A percentile compares a stretch with the other conserved stretches of the same genome.
Conservation (phyloP, 2,113 vertebrate genomes). For the Pampusana beccarii region DNA sequence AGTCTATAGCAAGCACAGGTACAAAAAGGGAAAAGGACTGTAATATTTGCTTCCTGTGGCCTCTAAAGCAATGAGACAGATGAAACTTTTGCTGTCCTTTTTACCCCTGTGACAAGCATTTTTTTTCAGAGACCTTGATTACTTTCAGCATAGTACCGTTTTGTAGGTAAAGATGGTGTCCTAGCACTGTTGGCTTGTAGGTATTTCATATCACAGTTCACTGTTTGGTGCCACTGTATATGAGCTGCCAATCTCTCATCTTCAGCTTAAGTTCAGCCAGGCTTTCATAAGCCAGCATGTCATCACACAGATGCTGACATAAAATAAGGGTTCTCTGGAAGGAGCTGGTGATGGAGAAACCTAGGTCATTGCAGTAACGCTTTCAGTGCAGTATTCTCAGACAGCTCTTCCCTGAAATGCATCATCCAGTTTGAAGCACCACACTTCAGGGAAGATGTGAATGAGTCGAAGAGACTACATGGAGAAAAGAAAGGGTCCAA, state of each 20-base stretch:
- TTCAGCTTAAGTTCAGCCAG: neutral
- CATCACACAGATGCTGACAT: neutral
- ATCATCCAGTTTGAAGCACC: neutral
- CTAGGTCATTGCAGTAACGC: neutral
- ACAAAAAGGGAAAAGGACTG: neutral
- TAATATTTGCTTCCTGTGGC: neutral
- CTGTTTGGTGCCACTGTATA: neutral
- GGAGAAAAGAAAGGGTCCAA: neutral
- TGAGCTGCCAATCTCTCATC: neutral
- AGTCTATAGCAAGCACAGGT: neutral
- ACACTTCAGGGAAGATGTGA: neutral
- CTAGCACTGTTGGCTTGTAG: neutral
- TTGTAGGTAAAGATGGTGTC: neutral
- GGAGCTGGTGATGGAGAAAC: neutral
- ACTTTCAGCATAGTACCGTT: fast-evolving
- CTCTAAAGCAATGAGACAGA: neutral
- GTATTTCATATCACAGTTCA: neutral
- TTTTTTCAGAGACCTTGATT: neutral
- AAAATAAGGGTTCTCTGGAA: neutral
- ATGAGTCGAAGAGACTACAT: neutral
- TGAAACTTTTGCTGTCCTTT: neutral
- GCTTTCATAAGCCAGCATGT: neutral
- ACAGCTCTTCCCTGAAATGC: neutral
- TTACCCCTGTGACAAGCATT: neutral
- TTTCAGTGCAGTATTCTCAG: neutral